Percentiles rank a stretch among this genome's conserved stretches.
phyloP scores from a whole-genome alignment of 2,888 invertebrate species.

The Isotomurus palustris region DNA sequence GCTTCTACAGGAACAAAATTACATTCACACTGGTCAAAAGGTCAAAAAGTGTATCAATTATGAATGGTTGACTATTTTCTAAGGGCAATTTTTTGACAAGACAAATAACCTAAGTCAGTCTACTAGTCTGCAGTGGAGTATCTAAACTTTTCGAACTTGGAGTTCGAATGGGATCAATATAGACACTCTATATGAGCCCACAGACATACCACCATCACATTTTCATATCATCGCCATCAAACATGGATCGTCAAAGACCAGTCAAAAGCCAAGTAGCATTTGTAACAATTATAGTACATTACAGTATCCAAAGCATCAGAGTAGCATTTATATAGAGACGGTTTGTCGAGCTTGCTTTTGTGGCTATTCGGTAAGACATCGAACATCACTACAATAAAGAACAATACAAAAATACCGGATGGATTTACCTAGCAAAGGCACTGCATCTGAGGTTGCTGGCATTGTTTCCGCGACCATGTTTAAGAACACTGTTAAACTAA shows the following conservation, averaged over 20 bases:
- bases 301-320: slow-evolving; percentile 19
- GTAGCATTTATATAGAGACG: slow-evolving; percentile 13
- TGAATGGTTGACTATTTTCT: too few relatives aligned
- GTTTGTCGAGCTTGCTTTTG: slow-evolving; percentile 24
- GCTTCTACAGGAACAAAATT: too few relatives aligned
- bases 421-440: slow-evolving; percentile 70
- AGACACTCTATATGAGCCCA: slow-evolving; percentile 14
- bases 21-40: too few relatives aligned
- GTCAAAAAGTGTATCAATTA: too few relatives aligned
- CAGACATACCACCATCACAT: slow-evolving; percentile 14
- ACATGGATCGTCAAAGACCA: slow-evolving; percentile 21
- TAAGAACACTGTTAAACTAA: slow-evolving; percentile 95
- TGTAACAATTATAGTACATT: slow-evolving; percentile 15
- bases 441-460: slow-evolving; percentile 94
- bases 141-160: slow-evolving; percentile 2
- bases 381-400: slow-evolving; percentile 3
- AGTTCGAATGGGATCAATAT: not conserved
- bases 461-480: slow-evolving; percentile 98
- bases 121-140: not conserved
- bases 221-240: slow-evolving; percentile 25
- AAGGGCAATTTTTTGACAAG: not conserved
- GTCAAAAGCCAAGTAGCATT: slow-evolving; percentile 29
- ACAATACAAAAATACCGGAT: slow-evolving; percentile 11
- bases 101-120: not conserved
- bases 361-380: slow-evolving; percentile 10